Conservation (phyloP, 2,888 invertebrate genomes). For the Scaptomyza reducta region DNA sequence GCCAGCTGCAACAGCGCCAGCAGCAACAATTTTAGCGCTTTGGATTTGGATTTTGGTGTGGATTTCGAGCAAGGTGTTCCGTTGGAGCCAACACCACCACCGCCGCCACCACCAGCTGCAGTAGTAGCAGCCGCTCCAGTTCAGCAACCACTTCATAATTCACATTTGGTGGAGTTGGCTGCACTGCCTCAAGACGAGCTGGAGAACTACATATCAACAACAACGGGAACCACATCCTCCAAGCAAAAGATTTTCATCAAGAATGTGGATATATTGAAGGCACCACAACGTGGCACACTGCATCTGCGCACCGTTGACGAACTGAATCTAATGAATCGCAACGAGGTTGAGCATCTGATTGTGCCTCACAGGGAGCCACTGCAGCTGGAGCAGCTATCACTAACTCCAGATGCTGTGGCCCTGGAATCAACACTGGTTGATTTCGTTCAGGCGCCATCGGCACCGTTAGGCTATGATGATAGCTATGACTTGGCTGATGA, state of each 20-base stretch:
- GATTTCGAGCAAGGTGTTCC: constrained; percentile 59
- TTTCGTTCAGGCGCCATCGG: constrained; percentile 13
- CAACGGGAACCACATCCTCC: constrained; percentile 22
- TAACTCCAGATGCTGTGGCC: constrained; percentile 10
- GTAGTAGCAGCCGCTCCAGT: background rate
- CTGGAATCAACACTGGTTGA: constrained; percentile 33
- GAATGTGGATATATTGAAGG: constrained; percentile 81
- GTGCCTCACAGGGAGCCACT: constrained; percentile 79
- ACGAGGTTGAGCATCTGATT: constrained; percentile 83
- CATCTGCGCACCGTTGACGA: constrained; percentile 84
- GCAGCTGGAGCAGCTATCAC: constrained; percentile 46
- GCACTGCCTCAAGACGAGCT: constrained; percentile 24
- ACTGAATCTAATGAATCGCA: constrained; percentile 83
- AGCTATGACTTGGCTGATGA: constrained; percentile 73
- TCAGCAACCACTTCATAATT: constrained; percentile 4
- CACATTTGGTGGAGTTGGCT: constrained; percentile 31
- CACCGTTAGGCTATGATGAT: constrained; percentile 65
- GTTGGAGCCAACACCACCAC: constrained; percentile 58
- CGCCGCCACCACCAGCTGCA: constrained; percentile 38
- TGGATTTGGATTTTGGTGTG: constrained; percentile 66
- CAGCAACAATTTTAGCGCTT: constrained; percentile 57
- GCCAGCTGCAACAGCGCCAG: constrained; percentile 19
- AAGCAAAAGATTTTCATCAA: constrained; percentile 82
- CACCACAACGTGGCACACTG: constrained; percentile 80
- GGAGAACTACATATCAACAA: constrained; percentile 44